Conservation (phyloP, 2,888 invertebrate species). For the Chironomus riparius region DNA sequence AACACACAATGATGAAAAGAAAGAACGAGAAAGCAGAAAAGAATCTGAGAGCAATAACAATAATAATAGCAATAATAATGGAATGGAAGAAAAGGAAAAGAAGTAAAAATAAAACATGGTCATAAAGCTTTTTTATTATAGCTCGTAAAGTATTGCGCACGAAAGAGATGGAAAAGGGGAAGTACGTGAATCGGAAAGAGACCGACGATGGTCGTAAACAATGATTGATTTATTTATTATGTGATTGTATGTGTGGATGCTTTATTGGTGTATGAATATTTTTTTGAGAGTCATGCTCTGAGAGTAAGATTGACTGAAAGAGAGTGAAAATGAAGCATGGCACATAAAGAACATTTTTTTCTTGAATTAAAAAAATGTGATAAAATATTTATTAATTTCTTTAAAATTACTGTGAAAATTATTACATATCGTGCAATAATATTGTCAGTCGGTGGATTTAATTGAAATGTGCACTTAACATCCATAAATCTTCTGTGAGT, state of each 20-base stretch:
- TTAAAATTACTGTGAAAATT: not conserved
- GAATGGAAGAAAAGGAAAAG: not conserved
- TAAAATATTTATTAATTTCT: constrained; percentile 23
- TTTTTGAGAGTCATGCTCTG: not conserved
- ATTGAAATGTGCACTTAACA: not conserved
- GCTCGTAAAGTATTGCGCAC: constrained; percentile 40
- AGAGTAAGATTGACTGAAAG: not conserved
- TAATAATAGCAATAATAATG: not conserved
- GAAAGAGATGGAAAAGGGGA: constrained; percentile 1
- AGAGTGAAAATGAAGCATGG: not conserved
- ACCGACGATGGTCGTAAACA: constrained; percentile 15
- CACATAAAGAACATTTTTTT: not conserved
- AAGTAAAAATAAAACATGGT: constrained; percentile 29
- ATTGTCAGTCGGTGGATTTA: not conserved
- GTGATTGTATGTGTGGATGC: not conserved
- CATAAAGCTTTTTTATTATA: constrained; percentile 40
- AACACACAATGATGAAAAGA: not conserved
- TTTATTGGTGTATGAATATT: not conserved
- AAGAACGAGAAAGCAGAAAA: not conserved
- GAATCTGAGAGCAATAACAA: constrained; percentile 14
- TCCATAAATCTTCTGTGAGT: not conserved
- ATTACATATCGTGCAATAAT: not conserved
- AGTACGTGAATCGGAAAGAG: constrained; percentile 6
- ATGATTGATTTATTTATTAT: constrained; percentile 24
- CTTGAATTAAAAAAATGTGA: not conserved